These are phyloP conservation scores for Meliscaeva auricollis DNA, from an alignment of 2,888 invertebrate species.

Conservation along the genomic window DNA sequence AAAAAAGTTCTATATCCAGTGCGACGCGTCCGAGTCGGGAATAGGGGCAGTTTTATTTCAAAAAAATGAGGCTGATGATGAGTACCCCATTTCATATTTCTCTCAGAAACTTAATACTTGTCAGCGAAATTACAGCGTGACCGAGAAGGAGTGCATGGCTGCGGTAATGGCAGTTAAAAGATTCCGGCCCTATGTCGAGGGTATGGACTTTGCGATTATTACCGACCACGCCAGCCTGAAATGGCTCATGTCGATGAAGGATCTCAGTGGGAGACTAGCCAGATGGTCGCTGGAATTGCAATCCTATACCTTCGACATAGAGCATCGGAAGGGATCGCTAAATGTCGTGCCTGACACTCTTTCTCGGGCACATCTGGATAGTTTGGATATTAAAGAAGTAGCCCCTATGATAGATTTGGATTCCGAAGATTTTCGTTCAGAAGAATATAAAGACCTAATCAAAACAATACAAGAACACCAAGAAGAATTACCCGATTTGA, in stretches of 20 bases:
- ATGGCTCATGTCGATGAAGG: too few relatives aligned
- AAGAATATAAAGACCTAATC: not conserved
- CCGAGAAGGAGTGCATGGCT: conserved; percentile 1
- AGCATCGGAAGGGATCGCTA: not conserved
- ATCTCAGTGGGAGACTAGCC: too few relatives aligned
- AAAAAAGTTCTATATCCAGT: conserved; percentile 47
- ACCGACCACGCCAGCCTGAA: too few relatives aligned
- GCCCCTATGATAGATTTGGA: not conserved
- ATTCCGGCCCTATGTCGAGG: too few relatives aligned
- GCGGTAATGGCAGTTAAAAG: too few relatives aligned
- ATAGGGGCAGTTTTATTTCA: not conserved
- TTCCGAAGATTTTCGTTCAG: not conserved
- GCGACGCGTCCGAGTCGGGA: conserved; percentile 11
- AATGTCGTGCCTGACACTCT: not conserved
- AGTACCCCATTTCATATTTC: conserved; percentile 26
- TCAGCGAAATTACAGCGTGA: conserved; percentile 6
- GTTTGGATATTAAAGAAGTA: not conserved
- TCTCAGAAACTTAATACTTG: conserved; percentile 50
- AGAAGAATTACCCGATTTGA: not conserved
- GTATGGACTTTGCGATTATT: too few relatives aligned
- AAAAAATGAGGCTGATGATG: not conserved
- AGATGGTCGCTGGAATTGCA: too few relatives aligned
- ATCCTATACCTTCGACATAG: not conserved
- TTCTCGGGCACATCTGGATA: not conserved
- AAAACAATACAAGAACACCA: not conserved